Evolutionary conservation across 2,113 vertebrate species (phyloP).

Genomic region (Azemiops feae): DNA sequence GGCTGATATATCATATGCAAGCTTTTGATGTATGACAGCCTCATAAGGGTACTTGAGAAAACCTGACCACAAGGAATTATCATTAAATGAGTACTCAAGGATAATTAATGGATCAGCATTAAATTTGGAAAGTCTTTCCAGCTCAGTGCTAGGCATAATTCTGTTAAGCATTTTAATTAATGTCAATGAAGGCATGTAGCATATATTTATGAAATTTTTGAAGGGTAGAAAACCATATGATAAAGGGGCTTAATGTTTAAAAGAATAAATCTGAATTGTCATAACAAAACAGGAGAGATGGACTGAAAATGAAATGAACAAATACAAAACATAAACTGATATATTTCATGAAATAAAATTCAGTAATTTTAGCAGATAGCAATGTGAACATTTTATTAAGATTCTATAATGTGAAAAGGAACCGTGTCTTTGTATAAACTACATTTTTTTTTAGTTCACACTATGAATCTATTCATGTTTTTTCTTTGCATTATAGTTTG

Average conservation of each 20-base stretch:
- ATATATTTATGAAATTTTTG: neutral
- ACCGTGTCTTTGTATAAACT: neutral
- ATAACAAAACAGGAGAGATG: neutral
- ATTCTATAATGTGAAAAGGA: neutral
- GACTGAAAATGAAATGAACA: neutral
- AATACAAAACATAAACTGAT: neutral
- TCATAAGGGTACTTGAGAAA: conserved; percentile 8
- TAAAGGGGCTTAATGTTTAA: neutral
- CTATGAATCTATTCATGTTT: neutral
- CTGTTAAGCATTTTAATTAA: conserved; percentile 7
- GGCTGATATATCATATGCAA: neutral
- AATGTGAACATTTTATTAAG: neutral
- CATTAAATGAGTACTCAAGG: neutral
- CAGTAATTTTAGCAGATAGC: neutral
- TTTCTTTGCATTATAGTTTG: neutral
- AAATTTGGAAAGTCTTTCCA: neutral
- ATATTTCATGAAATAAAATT: neutral
- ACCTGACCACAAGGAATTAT: conserved; percentile 17
- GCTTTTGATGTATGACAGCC: conserved; percentile 8
- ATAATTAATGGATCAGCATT: conserved; percentile 4
- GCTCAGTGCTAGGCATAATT: neutral
- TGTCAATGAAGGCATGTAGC: neutral
- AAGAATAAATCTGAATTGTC: neutral
- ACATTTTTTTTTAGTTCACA: neutral
- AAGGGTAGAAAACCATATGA: neutral